phyloP scores from a whole-genome alignment of 2,888 invertebrate species.

The Drosophila lacicola region DNA sequence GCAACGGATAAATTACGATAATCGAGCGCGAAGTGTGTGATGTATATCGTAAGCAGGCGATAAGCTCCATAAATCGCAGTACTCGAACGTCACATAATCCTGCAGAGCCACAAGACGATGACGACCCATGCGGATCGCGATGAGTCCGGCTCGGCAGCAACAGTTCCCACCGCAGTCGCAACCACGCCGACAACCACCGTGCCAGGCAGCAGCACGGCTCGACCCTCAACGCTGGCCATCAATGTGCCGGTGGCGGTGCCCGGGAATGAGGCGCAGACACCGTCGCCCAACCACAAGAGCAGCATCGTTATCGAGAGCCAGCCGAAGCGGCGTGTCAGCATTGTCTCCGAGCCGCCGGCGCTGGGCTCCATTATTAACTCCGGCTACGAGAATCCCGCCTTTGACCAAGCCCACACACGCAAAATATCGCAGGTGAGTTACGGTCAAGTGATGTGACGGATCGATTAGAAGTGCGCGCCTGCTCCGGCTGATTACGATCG shows the following conservation, averaged over 20 bases:
- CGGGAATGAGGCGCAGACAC: conserved; percentile 36
- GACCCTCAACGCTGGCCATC: conserved; percentile 42
- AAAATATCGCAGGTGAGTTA: conserved; percentile 85
- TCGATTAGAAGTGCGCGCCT: not conserved
- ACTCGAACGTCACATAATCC: not conserved
- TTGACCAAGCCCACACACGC: conserved; percentile 86
- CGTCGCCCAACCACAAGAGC: conserved; percentile 60
- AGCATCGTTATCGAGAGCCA: conserved; percentile 82
- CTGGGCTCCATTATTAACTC: conserved; percentile 66
- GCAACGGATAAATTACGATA: conserved; percentile 18
- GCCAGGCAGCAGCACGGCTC: not conserved
- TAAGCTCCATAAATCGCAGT: conserved; percentile 9
- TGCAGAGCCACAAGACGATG: conserved; percentile 50
- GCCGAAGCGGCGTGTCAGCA: conserved; percentile 87
- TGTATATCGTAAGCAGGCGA: conserved; percentile 41
- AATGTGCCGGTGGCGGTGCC: conserved; percentile 18
- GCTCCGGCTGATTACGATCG: too few relatives aligned
- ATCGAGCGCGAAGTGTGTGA: conserved; percentile 13
- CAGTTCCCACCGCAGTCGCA: not conserved
- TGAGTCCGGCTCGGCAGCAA: conserved; percentile 24
- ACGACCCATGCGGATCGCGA: conserved; percentile 52
- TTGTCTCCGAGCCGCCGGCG: conserved; percentile 87
- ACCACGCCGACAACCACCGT: not conserved
- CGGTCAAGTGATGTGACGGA: conserved; percentile 4
- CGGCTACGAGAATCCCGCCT: conserved; percentile 88